Base-by-base conservation (phyloP, 2,797 vertebrate species). In the Muraenolepis orangiensis region DNA sequence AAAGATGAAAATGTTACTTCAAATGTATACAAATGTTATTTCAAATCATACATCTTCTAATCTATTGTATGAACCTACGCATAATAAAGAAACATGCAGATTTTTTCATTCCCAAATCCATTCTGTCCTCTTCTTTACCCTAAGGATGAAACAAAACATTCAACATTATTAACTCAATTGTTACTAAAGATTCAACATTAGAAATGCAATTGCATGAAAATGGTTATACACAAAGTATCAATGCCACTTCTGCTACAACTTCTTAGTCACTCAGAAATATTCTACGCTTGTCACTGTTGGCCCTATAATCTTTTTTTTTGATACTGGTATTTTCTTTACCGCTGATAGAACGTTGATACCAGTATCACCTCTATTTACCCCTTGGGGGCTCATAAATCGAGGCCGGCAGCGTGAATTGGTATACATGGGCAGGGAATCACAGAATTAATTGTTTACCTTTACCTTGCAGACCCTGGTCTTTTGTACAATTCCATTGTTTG, bases 61-160 rank as follows among this genome's bases (percentile, higher is more conserved):
- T n/a, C n/a, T 69, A 69, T 10, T n/a, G 18, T n/a, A 69, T 69
- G 4, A 29, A 71, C 72, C 82, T 77, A 87, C 85, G 73, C 16
- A 51, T 29, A n/a, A 78, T 3, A n/a, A 64, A 80, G 61, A 12
- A 80, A 36, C 7, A 76, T 36, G 70, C 29, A 0, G 66, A 67
- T 16, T 31, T 31, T 67, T 29, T 31, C 13, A 31, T 31, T 72
- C 66, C 32, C 32, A 57, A 10, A 26, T 8, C 74, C 85, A 84
- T 86, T 29, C 4, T 80, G 31, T 61, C 57, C 78, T 32, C 18
- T 66, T 5, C 40, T 36, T 69, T 69, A 80, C 32, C 42, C 13
- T 30, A 66, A 0, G 66, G 31, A 34, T 13, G 38, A 23, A 32
- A 70, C n/a, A 28, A 7, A 71, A 64, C 26, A 70, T 64, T 64